Conservation (phyloP, 2,888 invertebrate species). For the Athrips mouffetella region DNA sequence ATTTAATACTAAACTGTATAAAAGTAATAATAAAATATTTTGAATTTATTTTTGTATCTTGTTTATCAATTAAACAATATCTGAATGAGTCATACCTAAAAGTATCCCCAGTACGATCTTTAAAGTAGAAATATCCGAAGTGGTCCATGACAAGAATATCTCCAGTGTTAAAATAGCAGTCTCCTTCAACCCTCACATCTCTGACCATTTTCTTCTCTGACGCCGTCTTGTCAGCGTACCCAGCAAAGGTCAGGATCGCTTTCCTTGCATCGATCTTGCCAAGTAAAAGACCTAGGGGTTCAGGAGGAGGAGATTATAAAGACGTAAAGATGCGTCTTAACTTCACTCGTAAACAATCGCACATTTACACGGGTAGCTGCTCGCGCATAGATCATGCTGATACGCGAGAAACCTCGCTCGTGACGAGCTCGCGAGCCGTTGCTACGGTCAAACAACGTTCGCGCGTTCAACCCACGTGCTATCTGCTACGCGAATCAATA, state of each 20-base stretch:
- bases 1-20: too few relatives aligned
- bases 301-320: too few relatives aligned
- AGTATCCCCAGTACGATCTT: constrained; percentile 92
- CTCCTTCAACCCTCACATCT: constrained; percentile 89
- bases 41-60: too few relatives aligned
- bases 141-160: constrained; percentile 95
- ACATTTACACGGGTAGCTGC: neutral
- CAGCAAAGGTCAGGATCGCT: constrained; percentile 66
- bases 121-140: constrained; percentile 94
- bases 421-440: too few relatives aligned
- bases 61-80: too few relatives aligned
- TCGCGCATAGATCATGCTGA: constrained; percentile 14
- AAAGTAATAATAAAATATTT: too few relatives aligned
- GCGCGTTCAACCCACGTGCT: too few relatives aligned
- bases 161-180: constrained; percentile 93
- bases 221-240: constrained; percentile 80
- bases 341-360: neutral
- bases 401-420: neutral
- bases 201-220: constrained; percentile 90
- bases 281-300: constrained; percentile 84
- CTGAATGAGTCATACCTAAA: constrained; percentile 64
- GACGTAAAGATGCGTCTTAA: neutral
- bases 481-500: too few relatives aligned
- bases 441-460: too few relatives aligned
- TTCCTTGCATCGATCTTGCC: constrained; percentile 80